These are phyloP conservation scores for Nesidiocoris tenuis DNA, from an alignment of 2,888 invertebrate genomes.

Conservation along the genomic window DNA sequence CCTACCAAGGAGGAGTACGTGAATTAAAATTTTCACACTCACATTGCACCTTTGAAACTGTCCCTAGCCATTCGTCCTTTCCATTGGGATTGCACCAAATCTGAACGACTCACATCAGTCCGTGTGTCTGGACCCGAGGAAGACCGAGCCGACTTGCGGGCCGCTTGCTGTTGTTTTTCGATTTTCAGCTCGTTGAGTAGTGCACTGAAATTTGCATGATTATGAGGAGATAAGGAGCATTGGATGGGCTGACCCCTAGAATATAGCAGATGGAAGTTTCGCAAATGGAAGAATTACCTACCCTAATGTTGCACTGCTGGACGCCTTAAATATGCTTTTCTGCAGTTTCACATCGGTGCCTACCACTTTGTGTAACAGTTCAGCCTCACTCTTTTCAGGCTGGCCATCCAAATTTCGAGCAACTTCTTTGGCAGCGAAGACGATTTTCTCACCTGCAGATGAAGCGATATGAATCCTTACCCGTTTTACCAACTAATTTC, in stretches of 20 bases:
- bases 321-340: conserved; percentile 37
- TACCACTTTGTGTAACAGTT: conserved; percentile 68
- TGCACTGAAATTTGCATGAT: background rate
- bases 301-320: conserved; percentile 39
- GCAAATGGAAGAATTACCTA: background rate
- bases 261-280: background rate
- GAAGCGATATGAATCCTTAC: background rate
- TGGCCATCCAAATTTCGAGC: conserved; percentile 69
- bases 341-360: conserved; percentile 50
- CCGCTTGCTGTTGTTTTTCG: background rate
- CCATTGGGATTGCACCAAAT: conserved; percentile 10
- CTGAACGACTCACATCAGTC: conserved; percentile 6
- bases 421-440: conserved; percentile 69
- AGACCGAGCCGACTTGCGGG: background rate
- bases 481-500: background rate
- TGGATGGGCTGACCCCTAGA: background rate
- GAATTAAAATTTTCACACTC: background rate
- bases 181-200: conserved; percentile 13
- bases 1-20: no score
- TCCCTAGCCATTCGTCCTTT: background rate
- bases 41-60: background rate
- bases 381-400: conserved; percentile 68
- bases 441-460: conserved; percentile 56
- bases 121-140: no score
- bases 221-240: background rate